Evolutionary conservation across 1,140 invertebrate genomes (phyloP).

Genomic region (Ips typographus): DNA sequence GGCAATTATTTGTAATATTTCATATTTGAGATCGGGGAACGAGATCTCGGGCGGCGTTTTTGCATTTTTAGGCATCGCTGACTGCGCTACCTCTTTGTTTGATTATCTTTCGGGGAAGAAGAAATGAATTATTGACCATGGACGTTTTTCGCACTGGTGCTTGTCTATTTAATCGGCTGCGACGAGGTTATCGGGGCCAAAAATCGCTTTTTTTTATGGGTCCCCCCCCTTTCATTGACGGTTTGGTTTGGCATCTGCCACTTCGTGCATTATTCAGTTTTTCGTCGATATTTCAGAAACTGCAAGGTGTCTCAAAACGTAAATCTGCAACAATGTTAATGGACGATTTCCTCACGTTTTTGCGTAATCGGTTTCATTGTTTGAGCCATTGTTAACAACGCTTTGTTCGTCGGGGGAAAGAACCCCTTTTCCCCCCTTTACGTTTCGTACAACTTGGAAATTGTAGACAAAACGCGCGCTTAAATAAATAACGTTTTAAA

Average conservation of each 20-base stretch:
- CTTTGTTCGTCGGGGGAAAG: no score
- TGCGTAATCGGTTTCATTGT: no score
- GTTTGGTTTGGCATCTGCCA: not conserved
- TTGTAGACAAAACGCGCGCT: conserved; percentile 42
- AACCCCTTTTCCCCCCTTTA: no score
- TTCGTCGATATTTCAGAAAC: conserved; percentile 26
- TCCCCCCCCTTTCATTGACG: no score
- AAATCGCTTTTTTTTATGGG: no score
- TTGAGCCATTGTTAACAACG: no score
- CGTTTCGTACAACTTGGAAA: conserved; percentile 27
- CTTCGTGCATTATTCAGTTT: conserved; percentile 16
- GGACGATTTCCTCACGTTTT: no score
- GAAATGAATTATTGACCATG: conserved; percentile 17
- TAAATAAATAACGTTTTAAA: conserved; percentile 45
- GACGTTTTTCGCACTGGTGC: conserved; percentile 11
- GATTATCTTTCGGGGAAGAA: conserved; percentile 18
- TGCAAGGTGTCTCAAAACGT: conserved; percentile 1
- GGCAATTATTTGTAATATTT: conserved; percentile 35
- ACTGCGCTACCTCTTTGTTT: conserved; percentile 27
- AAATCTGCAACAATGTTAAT: no score
- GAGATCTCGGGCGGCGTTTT: conserved; percentile 10
- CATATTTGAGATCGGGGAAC: conserved; percentile 25
- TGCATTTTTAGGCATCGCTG: conserved; percentile 33
- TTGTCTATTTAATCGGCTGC: no score
- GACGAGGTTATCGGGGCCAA: no score